Evolutionary conservation across 2,888 invertebrate species (phyloP).

Genomic region (Stenurella melanura): DNA sequence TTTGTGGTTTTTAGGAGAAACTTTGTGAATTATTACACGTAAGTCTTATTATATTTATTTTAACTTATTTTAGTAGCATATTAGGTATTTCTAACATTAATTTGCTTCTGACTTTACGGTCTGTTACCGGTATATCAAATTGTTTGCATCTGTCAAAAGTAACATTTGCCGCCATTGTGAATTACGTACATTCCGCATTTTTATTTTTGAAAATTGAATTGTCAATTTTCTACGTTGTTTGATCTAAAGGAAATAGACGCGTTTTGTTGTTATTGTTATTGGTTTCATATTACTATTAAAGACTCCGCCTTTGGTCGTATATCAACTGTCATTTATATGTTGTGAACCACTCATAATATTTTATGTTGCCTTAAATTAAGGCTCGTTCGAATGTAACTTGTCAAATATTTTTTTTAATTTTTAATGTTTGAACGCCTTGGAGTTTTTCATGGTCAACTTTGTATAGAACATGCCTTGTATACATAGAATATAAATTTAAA

Average conservation of each 20-base stretch:
- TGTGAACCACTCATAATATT: slow-evolving; percentile 32
- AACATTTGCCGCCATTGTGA: slow-evolving; percentile 43
- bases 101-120: not conserved
- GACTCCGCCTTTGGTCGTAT: not conserved
- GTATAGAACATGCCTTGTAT: not conserved
- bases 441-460: not conserved
- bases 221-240: not conserved
- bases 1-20: slow-evolving; percentile 40
- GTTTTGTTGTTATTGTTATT: not conserved
- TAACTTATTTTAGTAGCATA: slow-evolving; percentile 4
- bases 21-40: slow-evolving; percentile 32
- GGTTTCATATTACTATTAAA: not conserved
- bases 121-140: slow-evolving; percentile 30
- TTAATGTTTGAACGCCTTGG: not conserved
- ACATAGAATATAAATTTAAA: not conserved
- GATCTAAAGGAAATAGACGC: not conserved
- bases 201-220: slow-evolving; percentile 33
- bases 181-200: slow-evolving; percentile 20
- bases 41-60: slow-evolving; percentile 24
- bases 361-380: slow-evolving; percentile 25
- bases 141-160: slow-evolving; percentile 46
- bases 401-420: not conserved
- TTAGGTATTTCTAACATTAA: not conserved
- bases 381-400: slow-evolving; percentile 4
- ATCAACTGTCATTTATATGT: slow-evolving; percentile 7